These are phyloP conservation scores for Leptobrachium leishanense DNA, from an alignment of 2,113 vertebrate genomes.

Conservation along the genomic window DNA sequence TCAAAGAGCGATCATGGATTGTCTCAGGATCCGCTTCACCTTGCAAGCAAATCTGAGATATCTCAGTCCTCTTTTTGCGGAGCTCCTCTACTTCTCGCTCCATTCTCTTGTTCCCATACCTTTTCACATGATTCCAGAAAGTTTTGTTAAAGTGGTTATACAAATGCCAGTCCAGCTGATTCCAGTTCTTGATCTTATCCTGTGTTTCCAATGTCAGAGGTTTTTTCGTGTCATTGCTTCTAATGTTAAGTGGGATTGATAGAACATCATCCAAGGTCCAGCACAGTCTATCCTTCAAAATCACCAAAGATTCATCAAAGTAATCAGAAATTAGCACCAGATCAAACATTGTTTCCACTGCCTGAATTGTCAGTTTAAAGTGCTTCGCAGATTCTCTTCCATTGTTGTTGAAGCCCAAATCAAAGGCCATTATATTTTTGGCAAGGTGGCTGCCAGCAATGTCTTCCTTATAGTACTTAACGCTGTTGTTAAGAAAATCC, in stretches of 20 bases:
- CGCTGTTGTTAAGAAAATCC: conserved; percentile 66
- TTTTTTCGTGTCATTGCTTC: conserved; percentile 59
- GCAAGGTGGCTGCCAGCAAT: conserved; percentile 65
- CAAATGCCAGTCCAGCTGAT: conserved; percentile 76
- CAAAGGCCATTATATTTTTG: conserved; percentile 77
- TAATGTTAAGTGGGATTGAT: conserved; percentile 75
- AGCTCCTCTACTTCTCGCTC: conserved; percentile 64
- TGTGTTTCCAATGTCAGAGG: conserved; percentile 43
- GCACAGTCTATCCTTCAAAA: conserved; percentile 75
- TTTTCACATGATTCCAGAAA: conserved; percentile 75
- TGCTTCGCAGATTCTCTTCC: not conserved
- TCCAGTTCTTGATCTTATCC: conserved; percentile 75
- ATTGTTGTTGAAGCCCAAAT: conserved; percentile 71
- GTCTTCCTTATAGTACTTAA: conserved; percentile 55
- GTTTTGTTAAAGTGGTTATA: conserved; percentile 78
- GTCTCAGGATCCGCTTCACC: conserved; percentile 67
- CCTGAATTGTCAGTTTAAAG: conserved; percentile 45
- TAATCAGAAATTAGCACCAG: conserved; percentile 78
- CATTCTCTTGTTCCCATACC: conserved; percentile 67
- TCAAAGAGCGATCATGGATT: conserved; percentile 64
- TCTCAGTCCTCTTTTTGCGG: conserved; percentile 51
- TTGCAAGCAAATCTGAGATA: conserved; percentile 60
- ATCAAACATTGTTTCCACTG: conserved; percentile 69
- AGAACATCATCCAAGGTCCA: conserved; percentile 78
- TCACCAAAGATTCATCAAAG: conserved; percentile 82